Evolutionary conservation across 2,113 vertebrate genomes (phyloP), one percentile per base, ranked within the genome.

Genomic region (Marmota monax): DNA sequence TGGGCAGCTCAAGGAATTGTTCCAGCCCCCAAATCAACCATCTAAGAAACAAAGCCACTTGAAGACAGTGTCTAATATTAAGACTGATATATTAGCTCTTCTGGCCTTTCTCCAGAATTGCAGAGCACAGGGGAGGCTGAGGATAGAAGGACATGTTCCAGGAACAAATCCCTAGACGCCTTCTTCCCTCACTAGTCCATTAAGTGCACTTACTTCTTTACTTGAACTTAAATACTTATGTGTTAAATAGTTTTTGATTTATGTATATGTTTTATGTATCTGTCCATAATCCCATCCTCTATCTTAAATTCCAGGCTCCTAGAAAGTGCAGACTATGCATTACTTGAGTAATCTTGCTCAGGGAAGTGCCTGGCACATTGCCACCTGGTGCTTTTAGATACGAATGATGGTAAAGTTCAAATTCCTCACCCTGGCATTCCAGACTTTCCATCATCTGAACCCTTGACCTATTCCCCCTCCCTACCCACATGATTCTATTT

Each of bases 171-270:
- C 83, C 83, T 42, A 73, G 84, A 65, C 7, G 27, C 45, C 51
- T 63, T 89, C 89, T 86, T 88, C 89, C 63, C 53, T 93, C 82
- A 23, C 70, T 18, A 32, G 58, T n/a, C 78, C 87, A 76, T 96
- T 93, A 95, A 92, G 95, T 20, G 29, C 70, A 84, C 79, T 93
- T 95, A 89, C 13, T 95, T 70, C 58, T 96, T 90, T 61, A 58
- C 79, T 97, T 65, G 72, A 65, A 84, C 89, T 96, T 77, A 95
- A 88, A 92, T 42, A 87, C 76, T 76, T 65, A 37, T 2, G 39
- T 93, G 72, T 95, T 97, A 96, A 96, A 86, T 91, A 69, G 14
- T 23, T 92, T 96, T 92, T 96, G 58, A 94, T 96, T 95, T 95
- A 95, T 95, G 97, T 53, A 7, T 86, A 22, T 89, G 25, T 88